Percentiles rank a stretch among this genome's conserved stretches.
Conservation (phyloP, 2,797 vertebrate species). For the Pseudomugil tenellus region DNA sequence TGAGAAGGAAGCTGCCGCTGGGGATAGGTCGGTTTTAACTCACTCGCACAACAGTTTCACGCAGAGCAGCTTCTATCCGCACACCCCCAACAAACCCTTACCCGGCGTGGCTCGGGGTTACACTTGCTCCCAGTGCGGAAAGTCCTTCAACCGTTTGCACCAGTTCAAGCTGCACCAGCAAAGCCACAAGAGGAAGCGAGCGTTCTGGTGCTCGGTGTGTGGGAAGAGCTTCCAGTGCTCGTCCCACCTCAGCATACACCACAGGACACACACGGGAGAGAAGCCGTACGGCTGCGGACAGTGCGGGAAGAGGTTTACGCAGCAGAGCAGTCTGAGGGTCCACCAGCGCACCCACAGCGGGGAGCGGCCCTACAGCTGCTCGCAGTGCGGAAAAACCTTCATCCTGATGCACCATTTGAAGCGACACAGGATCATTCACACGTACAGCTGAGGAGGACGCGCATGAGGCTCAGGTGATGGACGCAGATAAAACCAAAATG, state of each 20-base stretch:
- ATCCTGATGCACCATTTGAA: constrained; percentile 82
- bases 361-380: constrained; percentile 79
- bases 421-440: constrained; percentile 76
- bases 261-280: constrained; percentile 82
- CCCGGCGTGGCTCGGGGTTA: constrained; percentile 45
- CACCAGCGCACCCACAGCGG: constrained; percentile 83
- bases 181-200: constrained; percentile 75
- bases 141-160: constrained; percentile 72
- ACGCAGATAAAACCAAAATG: constrained; percentile 13
- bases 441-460: constrained; percentile 56
- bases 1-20: constrained; percentile 16
- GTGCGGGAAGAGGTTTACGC: constrained; percentile 82
- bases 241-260: constrained; percentile 81
- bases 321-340: constrained; percentile 81
- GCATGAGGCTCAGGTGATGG: neutral
- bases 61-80: constrained; percentile 23
- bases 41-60: constrained; percentile 49
- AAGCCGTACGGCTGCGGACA: constrained; percentile 77
- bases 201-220: constrained; percentile 79
- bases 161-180: constrained; percentile 82
- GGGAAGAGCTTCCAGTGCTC: constrained; percentile 82
- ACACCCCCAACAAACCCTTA: constrained; percentile 31
- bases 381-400: constrained; percentile 80
- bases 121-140: constrained; percentile 74
- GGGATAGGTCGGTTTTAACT: neutral